Evolutionary conservation across 2,888 invertebrate genomes (phyloP).

Genomic region (Leptura quadrifasciata): DNA sequence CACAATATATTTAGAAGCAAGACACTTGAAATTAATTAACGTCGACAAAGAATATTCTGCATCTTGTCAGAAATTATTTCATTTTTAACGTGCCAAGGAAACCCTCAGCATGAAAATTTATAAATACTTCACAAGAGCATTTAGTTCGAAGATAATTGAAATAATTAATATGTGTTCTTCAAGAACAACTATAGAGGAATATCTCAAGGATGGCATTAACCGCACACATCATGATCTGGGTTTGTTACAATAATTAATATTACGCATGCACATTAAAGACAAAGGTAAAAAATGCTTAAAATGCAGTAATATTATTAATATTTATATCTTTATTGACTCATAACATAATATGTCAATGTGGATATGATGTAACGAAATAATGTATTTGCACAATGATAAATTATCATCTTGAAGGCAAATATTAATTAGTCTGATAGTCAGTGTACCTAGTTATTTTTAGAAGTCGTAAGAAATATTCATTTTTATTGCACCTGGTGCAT

Average conservation of each 20-base stretch:
- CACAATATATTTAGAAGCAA: neutral
- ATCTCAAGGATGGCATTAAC: neutral
- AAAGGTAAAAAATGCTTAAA: too few relatives aligned
- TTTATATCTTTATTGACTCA: neutral
- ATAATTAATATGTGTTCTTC: neutral
- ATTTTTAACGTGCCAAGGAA: neutral
- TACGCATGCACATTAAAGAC: too few relatives aligned
- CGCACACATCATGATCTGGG: neutral
- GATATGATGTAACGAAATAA: slow-evolving; percentile 21
- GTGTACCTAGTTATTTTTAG: too few relatives aligned
- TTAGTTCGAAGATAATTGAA: neutral
- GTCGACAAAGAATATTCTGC: neutral
- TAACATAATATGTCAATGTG: neutral
- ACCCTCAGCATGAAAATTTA: neutral
- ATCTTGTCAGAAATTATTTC: neutral
- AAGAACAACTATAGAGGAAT: neutral
- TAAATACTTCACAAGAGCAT: neutral
- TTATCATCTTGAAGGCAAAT: too few relatives aligned
- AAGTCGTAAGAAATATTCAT: too few relatives aligned
- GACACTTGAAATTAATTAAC: neutral
- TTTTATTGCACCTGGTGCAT: too few relatives aligned
- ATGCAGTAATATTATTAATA: neutral
- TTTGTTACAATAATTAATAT: neutral
- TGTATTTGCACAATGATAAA: neutral
- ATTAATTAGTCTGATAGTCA: too few relatives aligned